A percentile compares a stretch with the other conserved stretches of the same genome.
Conservation (phyloP, 2,113 vertebrate genomes). For the Mola mola region DNA sequence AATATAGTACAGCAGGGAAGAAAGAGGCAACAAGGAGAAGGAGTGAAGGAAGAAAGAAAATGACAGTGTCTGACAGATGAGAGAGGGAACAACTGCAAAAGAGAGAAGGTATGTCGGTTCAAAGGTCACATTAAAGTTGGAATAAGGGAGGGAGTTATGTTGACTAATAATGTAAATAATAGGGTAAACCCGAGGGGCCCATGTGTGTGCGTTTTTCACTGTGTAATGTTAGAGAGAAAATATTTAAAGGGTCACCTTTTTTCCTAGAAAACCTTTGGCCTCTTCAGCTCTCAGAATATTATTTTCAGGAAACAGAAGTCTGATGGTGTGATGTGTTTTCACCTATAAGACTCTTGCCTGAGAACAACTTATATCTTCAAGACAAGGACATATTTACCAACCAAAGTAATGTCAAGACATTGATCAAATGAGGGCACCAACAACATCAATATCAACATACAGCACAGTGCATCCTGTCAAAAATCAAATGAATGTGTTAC, state of each 20-base stretch:
- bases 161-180: constrained; percentile 45
- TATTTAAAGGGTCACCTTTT: background rate
- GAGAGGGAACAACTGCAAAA: background rate
- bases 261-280: constrained; percentile 28
- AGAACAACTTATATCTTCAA: no score
- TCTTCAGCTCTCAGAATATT: constrained; percentile 1
- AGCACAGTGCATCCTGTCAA: no score
- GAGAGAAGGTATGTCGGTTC: constrained; percentile 5
- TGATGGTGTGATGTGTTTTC: constrained; percentile 1
- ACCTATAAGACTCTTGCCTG: background rate
- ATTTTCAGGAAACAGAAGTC: constrained; percentile 3
- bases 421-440: no score
- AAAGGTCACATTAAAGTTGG: constrained; percentile 2
- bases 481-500: no score
- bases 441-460: no score
- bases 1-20: background rate
- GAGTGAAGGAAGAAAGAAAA: background rate
- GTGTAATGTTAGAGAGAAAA: constrained; percentile 21
- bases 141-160: background rate
- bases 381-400: no score
- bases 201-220: constrained; percentile 15
- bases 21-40: background rate
- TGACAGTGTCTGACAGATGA: no score
- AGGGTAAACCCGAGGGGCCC: background rate
- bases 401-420: no score